Conservation (phyloP, 64 coral and sea anemone species). For the Anthopleura sola region DNA sequence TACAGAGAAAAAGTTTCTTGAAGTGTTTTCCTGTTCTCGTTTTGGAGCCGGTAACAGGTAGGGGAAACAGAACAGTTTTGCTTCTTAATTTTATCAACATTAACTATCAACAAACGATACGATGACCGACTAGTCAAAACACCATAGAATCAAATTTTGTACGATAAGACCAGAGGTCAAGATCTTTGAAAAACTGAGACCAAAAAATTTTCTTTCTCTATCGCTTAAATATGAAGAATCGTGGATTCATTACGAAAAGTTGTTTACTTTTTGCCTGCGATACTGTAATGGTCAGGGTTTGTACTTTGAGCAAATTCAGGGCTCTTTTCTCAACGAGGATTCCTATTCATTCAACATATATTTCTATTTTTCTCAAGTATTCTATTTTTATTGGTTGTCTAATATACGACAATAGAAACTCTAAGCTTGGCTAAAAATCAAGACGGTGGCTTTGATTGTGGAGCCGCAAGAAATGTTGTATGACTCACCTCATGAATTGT, state of each 20-base stretch:
- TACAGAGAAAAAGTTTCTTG: not conserved
- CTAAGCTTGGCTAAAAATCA: not conserved
- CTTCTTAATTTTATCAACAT: not conserved
- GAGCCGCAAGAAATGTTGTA: not conserved
- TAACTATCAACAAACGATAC: not conserved
- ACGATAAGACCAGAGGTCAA: not conserved
- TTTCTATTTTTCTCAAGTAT: not conserved
- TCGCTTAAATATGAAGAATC: not conserved
- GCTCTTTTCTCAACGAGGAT: too few relatives aligned
- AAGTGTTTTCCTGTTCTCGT: not conserved
- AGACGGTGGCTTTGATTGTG: not conserved
- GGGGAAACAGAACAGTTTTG: not conserved
- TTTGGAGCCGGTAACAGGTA: not conserved
- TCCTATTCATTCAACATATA: too few relatives aligned
- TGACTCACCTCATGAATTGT: not conserved
- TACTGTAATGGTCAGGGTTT: too few relatives aligned
- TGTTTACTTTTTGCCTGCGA: too few relatives aligned
- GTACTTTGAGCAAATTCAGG: too few relatives aligned
- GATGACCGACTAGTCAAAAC: not conserved
- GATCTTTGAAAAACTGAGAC: not conserved
- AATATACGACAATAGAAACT: not conserved
- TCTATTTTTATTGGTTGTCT: too few relatives aligned
- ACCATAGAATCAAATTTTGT: not conserved
- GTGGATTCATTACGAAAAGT: too few relatives aligned
- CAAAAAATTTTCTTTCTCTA: not conserved